These are phyloP conservation scores for Lepilemur ruficaudatus DNA, from an alignment of 2,797 vertebrate species.

Conservation along the genomic window DNA sequence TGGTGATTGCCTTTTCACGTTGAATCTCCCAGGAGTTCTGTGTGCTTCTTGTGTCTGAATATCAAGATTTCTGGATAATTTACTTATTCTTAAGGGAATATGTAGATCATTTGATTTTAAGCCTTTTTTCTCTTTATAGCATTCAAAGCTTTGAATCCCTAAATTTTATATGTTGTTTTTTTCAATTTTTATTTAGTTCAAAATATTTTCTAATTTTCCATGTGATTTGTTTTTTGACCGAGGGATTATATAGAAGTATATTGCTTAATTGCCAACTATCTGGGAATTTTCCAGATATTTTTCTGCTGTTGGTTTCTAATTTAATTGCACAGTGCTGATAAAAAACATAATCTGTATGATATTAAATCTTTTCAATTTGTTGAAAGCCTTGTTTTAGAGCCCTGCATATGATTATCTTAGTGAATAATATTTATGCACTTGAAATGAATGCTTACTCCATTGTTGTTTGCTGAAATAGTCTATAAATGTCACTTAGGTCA, in stretches of 20 bases:
- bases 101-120: slow-evolving; percentile 4
- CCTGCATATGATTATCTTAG: not conserved
- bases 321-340: not conserved
- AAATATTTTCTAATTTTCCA: slow-evolving; percentile 19
- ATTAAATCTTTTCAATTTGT: not conserved
- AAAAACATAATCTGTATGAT: not conserved
- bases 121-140: not conserved
- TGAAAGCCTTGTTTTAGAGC: not conserved
- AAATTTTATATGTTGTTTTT: not conserved
- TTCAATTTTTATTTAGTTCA: not conserved
- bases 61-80: not conserved
- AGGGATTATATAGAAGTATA: not conserved
- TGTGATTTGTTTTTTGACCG: not conserved
- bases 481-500: not conserved
- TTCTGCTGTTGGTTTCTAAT: not conserved
- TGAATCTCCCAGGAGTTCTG: too few species aligned
- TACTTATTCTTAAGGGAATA: not conserved
- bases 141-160: not conserved
- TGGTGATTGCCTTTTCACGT: too few species aligned
- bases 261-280: slow-evolving; percentile 12
- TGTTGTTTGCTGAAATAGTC: not conserved
- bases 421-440: not conserved
- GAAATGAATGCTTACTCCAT: not conserved
- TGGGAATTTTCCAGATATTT: not conserved
- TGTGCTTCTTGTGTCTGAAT: too few species aligned